Base-by-base conservation (phyloP, 2,797 vertebrate species). In the Tinamus major region DNA sequence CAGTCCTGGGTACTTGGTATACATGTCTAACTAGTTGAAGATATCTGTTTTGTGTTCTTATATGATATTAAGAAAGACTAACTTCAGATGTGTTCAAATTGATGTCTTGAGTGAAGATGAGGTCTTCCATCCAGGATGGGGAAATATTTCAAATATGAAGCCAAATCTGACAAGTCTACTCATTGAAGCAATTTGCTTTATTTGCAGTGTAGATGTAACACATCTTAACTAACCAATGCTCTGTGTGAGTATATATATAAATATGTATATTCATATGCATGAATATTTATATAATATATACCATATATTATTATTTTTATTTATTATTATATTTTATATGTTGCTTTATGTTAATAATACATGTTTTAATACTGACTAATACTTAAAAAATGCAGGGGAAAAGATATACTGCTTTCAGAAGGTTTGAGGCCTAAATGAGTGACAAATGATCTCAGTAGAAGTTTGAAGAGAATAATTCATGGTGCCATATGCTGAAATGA, bases 381-480 rank as follows among this genome's bases (percentile, higher is more conserved):
- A 58, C 19, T 75, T 62, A 48, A 37, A 74, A 74, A 67, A 74
- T 4, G 3, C 23, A 70, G 41, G 12, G 71, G 20, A 81, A 92
- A 94, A 89, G 51, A 78, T 95, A 89, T 87, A 75, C 94, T 63
- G 64, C 39, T 92, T 96, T 92, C 48, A 68, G 83, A 95, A 95
- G 72, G 74, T 81, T 94, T 92, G 88, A 94, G 92, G 93, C 11
- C 21, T 90, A 85, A 94, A 91, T 81, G 90, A 96, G 69, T 94
- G 92, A 91, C 79, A 93, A 91, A 82, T 75, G 41, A 90, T 95
- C 85, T 95, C 90, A 33, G 69, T 63, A 91, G 90, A 96, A 79
- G 87, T 95, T 93, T 93, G 93, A 91, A 93, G 93, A 86, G 92
- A 96, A 89, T 95, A 96, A 97, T 94, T 96, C 89, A 93, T 94